Base-by-base conservation (phyloP, 2,888 invertebrate genomes). In the Gymnosoma rotundatum region DNA sequence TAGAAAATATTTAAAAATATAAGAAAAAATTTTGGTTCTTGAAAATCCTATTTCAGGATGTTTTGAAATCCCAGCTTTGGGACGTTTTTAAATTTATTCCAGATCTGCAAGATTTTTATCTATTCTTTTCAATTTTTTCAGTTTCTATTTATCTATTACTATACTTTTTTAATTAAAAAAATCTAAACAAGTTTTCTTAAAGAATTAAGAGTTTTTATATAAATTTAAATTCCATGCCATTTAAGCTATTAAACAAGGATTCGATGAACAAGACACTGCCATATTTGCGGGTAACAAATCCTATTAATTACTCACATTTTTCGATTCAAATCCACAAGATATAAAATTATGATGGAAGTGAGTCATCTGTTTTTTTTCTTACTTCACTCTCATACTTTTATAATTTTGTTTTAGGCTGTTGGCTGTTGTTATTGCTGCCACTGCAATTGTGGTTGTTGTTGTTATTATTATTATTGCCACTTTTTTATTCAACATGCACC, bases 401-500 rank as follows among this genome's bases (percentile, higher is more conserved):
- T 42, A 18, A 7, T 18, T 52, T 52, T 45, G 12, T 60, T 16
- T 25, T 9, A 8, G 8, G 58, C n/a, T 50, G n/a, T 18, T 38
- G 32, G 32, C 25, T 18, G 12, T 14, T 42, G 42, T 42, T 42
- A 12, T 6, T 32, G 32, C 32, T 32, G 6, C 8, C 8, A 32
- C 8, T 42, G 16, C 16, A 50, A 36, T 60, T 48, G 36, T 69
- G 16, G 18, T 32, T 67, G 9, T 36, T n/a, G 25, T 25, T 64
- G 45, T 16, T 64, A 10, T 48, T 21, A 7, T 45, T 42, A 8
- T 64, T 66, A 21, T 48, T 66, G 63, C 63, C n/a, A 54, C 18
- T 52, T 66, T 50, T 42, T 75, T 42, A 25, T 67, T 45, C 56
- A 56, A 50, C 36, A 66, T 74, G 70, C 73, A 74, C 69, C 60